Conservation (phyloP, 2,888 invertebrate genomes). For the Eutolmus rufibarbis region DNA sequence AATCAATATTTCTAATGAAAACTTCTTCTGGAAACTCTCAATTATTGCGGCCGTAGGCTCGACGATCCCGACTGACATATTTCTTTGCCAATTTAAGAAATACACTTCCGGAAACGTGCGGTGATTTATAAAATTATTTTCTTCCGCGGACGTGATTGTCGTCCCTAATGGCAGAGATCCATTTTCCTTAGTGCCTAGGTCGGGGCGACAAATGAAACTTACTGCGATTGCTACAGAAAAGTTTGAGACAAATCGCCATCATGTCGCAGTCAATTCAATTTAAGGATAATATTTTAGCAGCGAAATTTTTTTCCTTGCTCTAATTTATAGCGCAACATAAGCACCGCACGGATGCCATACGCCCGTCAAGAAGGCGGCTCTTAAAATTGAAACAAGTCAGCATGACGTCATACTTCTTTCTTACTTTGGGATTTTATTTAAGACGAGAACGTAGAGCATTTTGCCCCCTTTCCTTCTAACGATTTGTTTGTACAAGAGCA, state of each 20-base stretch:
- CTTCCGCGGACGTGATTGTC: slow-evolving; percentile 39
- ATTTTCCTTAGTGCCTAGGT: slow-evolving; percentile 24
- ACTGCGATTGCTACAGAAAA: slow-evolving; percentile 17
- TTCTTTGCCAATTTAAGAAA: slow-evolving; percentile 47
- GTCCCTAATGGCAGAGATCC: slow-evolving; percentile 32
- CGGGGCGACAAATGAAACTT: slow-evolving; percentile 31
- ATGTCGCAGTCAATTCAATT: slow-evolving; percentile 35
- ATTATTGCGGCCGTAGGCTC: slow-evolving; percentile 13
- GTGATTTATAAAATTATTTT: slow-evolving; percentile 47
- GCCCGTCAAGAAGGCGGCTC: background rate
- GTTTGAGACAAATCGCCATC: slow-evolving; percentile 34
- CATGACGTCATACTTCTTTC: background rate
- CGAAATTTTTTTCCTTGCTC: background rate
- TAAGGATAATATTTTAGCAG: slow-evolving; percentile 27
- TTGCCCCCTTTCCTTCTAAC: background rate
- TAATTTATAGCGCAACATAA: slow-evolving; percentile 27
- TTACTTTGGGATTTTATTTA: background rate
- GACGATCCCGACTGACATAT: slow-evolving; percentile 29
- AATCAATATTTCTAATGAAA: slow-evolving; percentile 36
- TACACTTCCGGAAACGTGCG: slow-evolving; percentile 44
- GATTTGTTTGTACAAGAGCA: background rate
- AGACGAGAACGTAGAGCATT: background rate
- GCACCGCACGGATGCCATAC: background rate
- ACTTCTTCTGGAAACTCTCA: slow-evolving; percentile 23
- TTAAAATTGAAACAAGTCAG: background rate